Base-by-base conservation (phyloP, 2,888 invertebrate species). In the Uloborus plumipes region DNA sequence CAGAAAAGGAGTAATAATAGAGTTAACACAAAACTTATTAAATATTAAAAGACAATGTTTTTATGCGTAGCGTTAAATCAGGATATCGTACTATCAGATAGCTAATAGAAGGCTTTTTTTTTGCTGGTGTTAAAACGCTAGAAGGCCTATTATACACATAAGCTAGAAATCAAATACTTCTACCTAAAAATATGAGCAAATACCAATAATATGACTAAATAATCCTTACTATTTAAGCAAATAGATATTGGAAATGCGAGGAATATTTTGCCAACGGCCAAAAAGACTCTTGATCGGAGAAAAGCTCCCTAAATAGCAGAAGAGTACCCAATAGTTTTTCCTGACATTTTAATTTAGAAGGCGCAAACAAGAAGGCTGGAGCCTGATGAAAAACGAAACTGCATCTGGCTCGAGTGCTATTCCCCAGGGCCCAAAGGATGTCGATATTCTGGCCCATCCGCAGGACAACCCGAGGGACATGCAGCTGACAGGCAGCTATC, bases 321-420 rank as follows among this genome's bases (percentile, higher is more conserved):
- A 7, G 20, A 47, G 49, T 61, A 49, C 62, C 66, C 26, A 67
- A 59, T 66, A 65, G 61, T 62, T 62, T 73, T 59, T 50, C 50
- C 47, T 65, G 71, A 70, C 71, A 59, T 66, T 75, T 82, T 75
- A 82, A 82, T 71, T 82, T 81, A 81, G 69, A 81, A 80, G 80
- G 64, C 71, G 59, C 70, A 71, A 75, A 82, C 74, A 70, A 65
- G 59, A 65, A 59, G 53, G 49, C 70, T 59, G 49, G 22, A 58
- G 20, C 53, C 61, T 53, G 61, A 80, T 66, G 81, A 75, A 76
- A 76, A 81, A 81, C 58, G 80, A 81, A 39, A 15, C 65, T 53
- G 39, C 39, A 11, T 39, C 9, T 64, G 26, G 39, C 62, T 61
- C n/a, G 31, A 67, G 62, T 39, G 20, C 49, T n/a, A 47, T 39